A percentile compares a stretch with the other conserved stretches of the same genome.
Conservation (phyloP, 2,888 invertebrate species). For the Drosophila paracracens region DNA sequence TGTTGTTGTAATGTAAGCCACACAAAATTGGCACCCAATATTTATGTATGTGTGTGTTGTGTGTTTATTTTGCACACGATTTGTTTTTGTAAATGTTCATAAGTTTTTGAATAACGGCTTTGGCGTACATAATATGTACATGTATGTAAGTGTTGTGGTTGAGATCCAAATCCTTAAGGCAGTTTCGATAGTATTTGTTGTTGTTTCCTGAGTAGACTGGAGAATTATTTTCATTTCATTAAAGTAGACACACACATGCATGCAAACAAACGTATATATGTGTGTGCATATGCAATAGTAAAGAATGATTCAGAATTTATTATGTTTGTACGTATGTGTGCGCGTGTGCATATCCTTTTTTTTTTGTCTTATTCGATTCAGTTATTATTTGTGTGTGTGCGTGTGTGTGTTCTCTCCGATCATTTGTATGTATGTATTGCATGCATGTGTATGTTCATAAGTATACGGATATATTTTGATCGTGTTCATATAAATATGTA, state of each 20-base stretch:
- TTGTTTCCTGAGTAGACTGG: slow-evolving; percentile 78
- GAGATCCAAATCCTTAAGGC: slow-evolving; percentile 33
- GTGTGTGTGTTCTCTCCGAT: slow-evolving; percentile 5
- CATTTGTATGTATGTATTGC: not conserved
- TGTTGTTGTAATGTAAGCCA: slow-evolving; percentile 14
- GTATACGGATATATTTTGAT: slow-evolving; percentile 30
- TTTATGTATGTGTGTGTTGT: slow-evolving; percentile 10
- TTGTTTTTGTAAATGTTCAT: slow-evolving; percentile 25
- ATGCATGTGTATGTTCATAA: slow-evolving; percentile 10
- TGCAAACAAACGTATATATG: not conserved
- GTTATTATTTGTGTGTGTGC: slow-evolving; percentile 8
- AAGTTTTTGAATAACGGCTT: slow-evolving; percentile 20
- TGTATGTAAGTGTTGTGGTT: slow-evolving; percentile 3
- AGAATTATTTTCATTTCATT: slow-evolving; percentile 67
- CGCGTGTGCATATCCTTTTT: slow-evolving; percentile 13
- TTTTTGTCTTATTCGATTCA: slow-evolving; percentile 10
- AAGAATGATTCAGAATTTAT: slow-evolving; percentile 12
- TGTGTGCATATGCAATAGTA: not conserved
- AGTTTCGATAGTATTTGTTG: slow-evolving; percentile 57
- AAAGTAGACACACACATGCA: slow-evolving; percentile 12
- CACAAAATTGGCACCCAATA: slow-evolving; percentile 47
- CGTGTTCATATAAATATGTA: slow-evolving; percentile 28
- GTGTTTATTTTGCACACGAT: slow-evolving; percentile 48
- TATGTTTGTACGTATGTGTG: slow-evolving; percentile 11
- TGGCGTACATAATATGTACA: slow-evolving; percentile 11